Percentiles rank a stretch among this genome's conserved stretches.
These are phyloP conservation scores for Sepiola atlantica DNA, from an alignment of 2,888 invertebrate genomes.

Conservation along the genomic window DNA sequence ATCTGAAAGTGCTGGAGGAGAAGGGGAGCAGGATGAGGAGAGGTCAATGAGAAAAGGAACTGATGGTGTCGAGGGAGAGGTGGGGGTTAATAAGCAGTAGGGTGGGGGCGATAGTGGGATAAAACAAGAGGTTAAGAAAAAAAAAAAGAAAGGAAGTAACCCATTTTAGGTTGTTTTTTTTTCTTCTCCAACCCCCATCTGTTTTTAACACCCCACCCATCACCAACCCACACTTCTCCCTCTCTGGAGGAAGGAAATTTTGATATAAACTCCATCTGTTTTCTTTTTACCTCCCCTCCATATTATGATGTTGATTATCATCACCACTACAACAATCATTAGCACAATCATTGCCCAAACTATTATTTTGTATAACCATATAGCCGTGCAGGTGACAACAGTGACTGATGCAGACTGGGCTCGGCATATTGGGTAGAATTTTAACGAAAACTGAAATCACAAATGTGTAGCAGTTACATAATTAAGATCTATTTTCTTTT, in stretches of 20 bases:
- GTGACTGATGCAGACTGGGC: too few species aligned
- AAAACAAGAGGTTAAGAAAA: background rate
- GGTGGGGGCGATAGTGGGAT: background rate
- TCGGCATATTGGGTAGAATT: too few species aligned
- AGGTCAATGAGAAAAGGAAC: constrained; percentile 3
- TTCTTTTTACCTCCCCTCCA: background rate
- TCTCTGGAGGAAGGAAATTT: background rate
- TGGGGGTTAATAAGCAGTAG: background rate
- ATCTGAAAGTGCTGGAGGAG: background rate
- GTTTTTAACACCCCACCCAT: background rate
- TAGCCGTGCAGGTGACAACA: too few species aligned
- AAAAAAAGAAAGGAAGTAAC: background rate
- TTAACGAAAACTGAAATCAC: too few species aligned
- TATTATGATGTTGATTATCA: too few species aligned
- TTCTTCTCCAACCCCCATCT: background rate
- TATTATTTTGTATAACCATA: too few species aligned
- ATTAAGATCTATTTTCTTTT: too few species aligned
- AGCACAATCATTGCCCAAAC: too few species aligned
- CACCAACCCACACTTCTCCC: background rate
- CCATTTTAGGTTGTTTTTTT: background rate
- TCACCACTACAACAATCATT: too few species aligned
- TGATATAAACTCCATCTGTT: background rate
- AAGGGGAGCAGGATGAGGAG: background rate
- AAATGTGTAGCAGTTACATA: too few species aligned
- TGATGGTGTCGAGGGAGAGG: background rate